These are phyloP conservation scores for Ochropleura leucogaster DNA, from an alignment of 2,888 invertebrate species.

Conservation along the genomic window DNA sequence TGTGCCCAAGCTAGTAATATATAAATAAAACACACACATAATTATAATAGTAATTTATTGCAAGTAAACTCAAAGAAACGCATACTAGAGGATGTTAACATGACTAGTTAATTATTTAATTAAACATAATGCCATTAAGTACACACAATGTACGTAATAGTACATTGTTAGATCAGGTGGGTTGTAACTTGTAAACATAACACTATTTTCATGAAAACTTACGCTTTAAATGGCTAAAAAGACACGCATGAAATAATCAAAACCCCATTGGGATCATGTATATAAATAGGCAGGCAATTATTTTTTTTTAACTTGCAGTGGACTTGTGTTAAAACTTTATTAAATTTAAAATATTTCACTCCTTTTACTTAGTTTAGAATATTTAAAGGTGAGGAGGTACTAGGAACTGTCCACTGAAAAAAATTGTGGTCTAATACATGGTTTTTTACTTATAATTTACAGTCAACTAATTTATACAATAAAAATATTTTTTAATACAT, in stretches of 20 bases:
- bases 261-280: not conserved
- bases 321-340: not conserved
- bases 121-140: slow-evolving; percentile 59
- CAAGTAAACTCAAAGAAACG: slow-evolving; percentile 33
- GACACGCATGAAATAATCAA: not conserved
- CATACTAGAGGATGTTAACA: slow-evolving; percentile 47
- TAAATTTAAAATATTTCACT: not conserved
- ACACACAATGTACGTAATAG: slow-evolving; percentile 45
- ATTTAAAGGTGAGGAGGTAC: not conserved
- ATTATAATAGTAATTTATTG: slow-evolving; percentile 34
- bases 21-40: slow-evolving; percentile 33
- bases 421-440: not conserved
- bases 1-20: too few relatives aligned
- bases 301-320: not conserved
- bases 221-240: slow-evolving; percentile 19
- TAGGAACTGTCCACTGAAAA: not conserved
- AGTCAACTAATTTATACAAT: too few relatives aligned
- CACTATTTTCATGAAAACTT: slow-evolving; percentile 19
- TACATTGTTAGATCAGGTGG: slow-evolving; percentile 48
- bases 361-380: not conserved
- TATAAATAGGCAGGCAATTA: not conserved
- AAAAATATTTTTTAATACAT: too few relatives aligned
- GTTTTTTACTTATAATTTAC: too few relatives aligned
- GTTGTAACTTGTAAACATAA: slow-evolving; percentile 27
- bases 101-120: slow-evolving; percentile 58